Base-by-base conservation (phyloP, 2,113 vertebrate species). In the Epinephelus moara region DNA sequence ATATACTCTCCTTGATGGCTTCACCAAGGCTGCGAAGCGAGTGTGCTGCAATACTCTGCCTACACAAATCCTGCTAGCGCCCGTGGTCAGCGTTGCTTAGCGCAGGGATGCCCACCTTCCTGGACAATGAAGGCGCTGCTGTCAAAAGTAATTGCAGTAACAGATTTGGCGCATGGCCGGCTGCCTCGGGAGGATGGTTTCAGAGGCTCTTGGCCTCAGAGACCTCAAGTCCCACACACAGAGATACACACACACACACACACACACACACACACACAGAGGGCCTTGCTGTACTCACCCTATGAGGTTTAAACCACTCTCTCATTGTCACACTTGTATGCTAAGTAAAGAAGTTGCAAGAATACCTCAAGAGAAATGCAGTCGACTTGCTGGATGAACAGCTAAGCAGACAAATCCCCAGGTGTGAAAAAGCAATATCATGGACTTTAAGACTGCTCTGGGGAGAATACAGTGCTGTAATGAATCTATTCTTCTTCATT, bases 391-490 rank as follows among this genome's bases (percentile, higher is more conserved):
- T 70, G 59, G 71, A 78, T 79, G 80, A 81, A 66, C 70, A 50
- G 67, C 70, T 68, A 76, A 79, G 68, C 52, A 72, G 71, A 66
- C 72, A 81, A 88, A 87, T 87, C 84, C 87, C 85, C 80, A 64
- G 80, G 83, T 82, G 80, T 82, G 89, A 81, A 62, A 80, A 84
- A 71, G 70, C 78, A 87, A 82, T 85, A 85, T 78, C 56, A 52
- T 27, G 49, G 49, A 71, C 77, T 73, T 79, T 64, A 75, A 61
- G 68, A 25, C 3, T 6, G 55, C 75, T 82, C 63, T 2, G 60
- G 79, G 85, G 59, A 25, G 30, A 78, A 77, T 3, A 27, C 52
- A n/a, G 27, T 2, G 4, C 60, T 14, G 18, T 77, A 77, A 82
- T 64, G 63, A 70, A 62, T 56, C 64, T 50, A 72, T 89, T 82